A percentile compares a stretch with the other conserved stretches of the same genome.
Conservation (phyloP, 2,113 vertebrate genomes). For the Neolamprologus devosi region DNA sequence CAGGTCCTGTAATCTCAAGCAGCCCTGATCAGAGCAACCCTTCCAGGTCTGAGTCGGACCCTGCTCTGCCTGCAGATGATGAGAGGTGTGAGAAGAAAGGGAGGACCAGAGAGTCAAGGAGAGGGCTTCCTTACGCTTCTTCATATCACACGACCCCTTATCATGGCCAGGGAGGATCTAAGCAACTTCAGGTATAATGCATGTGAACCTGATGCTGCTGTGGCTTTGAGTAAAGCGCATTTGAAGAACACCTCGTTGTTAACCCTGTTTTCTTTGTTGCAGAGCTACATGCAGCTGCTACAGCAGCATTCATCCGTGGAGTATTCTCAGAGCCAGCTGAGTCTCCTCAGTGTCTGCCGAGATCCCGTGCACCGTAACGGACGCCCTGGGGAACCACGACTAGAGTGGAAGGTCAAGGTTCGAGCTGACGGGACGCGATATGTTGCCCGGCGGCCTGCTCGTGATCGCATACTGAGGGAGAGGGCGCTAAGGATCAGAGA, state of each 20-base stretch:
- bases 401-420: slow-evolving; percentile 97
- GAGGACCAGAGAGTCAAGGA: slow-evolving; percentile 47
- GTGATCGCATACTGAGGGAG: slow-evolving; percentile 89
- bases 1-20: slow-evolving; percentile 68
- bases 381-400: slow-evolving; percentile 75
- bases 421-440: slow-evolving; percentile 87
- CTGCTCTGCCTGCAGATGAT: slow-evolving; percentile 69
- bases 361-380: slow-evolving; percentile 64
- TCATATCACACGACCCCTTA: slow-evolving; percentile 81
- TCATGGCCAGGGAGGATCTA: slow-evolving; percentile 76
- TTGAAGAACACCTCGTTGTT: neutral
- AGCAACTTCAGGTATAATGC: slow-evolving; percentile 72
- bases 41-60: slow-evolving; percentile 63
- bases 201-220: neutral
- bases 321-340: slow-evolving; percentile 91
- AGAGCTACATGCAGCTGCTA: slow-evolving; percentile 94
- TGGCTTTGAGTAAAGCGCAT: neutral
- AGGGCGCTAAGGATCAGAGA: slow-evolving; percentile 92
- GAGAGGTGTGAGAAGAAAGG: slow-evolving; percentile 69
- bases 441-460: slow-evolving; percentile 86
- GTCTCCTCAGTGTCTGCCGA: slow-evolving; percentile 82
- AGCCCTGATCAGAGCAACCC: slow-evolving; percentile 70
- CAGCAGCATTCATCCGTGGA: slow-evolving; percentile 91
- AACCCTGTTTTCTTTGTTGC: slow-evolving; percentile 42
- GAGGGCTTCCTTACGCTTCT: slow-evolving; percentile 73